A percentile compares a stretch with the other conserved stretches of the same genome.
Evolutionary conservation across 2,888 invertebrate genomes (phyloP).

Genomic region (Folsomia candida): DNA sequence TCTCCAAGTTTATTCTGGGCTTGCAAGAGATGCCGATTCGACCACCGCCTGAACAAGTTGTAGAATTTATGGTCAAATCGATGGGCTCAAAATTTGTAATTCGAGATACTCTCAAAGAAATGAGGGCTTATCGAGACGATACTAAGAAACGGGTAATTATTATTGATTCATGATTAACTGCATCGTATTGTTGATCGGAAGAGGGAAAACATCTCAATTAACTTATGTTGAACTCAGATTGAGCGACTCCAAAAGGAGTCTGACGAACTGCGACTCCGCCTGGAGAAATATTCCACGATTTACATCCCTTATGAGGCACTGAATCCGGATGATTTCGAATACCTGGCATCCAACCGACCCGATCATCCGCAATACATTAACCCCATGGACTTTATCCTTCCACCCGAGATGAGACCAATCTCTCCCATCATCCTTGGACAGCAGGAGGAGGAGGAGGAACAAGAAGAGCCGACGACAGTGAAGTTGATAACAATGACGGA

Average conservation of each 20-base stretch:
- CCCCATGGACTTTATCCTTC: background rate
- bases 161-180: background rate
- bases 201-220: too few species aligned
- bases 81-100: conserved; percentile 7
- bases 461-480: background rate
- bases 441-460: background rate
- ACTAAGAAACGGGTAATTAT: background rate
- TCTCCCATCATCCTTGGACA: too few species aligned
- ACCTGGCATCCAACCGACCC: background rate
- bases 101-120: conserved; percentile 6
- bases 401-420: background rate
- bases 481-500: background rate
- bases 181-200: too few species aligned
- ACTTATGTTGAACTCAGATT: too few species aligned
- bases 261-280: background rate
- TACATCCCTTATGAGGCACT: background rate
- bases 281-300: background rate
- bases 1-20: conserved; percentile 12
- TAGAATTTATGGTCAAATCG: conserved; percentile 14
- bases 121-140: conserved; percentile 15
- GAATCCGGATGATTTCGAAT: background rate
- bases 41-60: conserved; percentile 11
- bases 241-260: conserved; percentile 36
- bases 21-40: conserved; percentile 1
- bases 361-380: background rate